Conservation (phyloP, 2,888 invertebrate species). For the Tipula vernalis region DNA sequence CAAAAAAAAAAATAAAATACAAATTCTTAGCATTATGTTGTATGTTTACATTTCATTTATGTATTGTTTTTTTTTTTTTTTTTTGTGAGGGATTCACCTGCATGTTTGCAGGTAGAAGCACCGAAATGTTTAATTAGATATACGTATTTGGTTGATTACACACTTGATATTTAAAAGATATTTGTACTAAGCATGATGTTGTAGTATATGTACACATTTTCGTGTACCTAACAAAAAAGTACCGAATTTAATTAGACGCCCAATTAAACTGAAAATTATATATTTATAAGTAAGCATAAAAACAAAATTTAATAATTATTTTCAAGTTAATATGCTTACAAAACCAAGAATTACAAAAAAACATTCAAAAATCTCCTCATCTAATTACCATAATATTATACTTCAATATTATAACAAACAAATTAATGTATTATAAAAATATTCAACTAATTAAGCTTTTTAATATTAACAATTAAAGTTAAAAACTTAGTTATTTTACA, state of each 20-base stretch:
- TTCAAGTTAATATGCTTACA: not conserved
- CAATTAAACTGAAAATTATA: not conserved
- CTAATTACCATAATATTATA: not conserved
- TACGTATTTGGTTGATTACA: not conserved
- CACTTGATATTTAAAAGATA: not conserved
- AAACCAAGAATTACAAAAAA: not conserved
- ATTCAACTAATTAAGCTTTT: not conserved
- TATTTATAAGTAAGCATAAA: not conserved
- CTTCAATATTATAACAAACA: not conserved
- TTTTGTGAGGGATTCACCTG: not conserved
- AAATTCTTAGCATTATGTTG: not conserved
- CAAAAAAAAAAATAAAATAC: not conserved
- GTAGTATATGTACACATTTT: not conserved
- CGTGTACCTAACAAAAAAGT: not conserved
- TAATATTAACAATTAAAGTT: not conserved
- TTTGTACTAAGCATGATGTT: not conserved
- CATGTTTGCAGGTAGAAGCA: not conserved
- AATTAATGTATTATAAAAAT: not conserved
- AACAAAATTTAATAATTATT: not conserved
- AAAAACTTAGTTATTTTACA: not conserved
- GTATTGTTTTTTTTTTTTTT: not conserved
- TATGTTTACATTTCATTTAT: not conserved
- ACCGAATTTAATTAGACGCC: not conserved
- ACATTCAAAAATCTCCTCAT: not conserved
- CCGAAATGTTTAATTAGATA: not conserved